phyloP scores from a whole-genome alignment of 2,797 vertebrate species.

The Myripristis murdjan region DNA sequence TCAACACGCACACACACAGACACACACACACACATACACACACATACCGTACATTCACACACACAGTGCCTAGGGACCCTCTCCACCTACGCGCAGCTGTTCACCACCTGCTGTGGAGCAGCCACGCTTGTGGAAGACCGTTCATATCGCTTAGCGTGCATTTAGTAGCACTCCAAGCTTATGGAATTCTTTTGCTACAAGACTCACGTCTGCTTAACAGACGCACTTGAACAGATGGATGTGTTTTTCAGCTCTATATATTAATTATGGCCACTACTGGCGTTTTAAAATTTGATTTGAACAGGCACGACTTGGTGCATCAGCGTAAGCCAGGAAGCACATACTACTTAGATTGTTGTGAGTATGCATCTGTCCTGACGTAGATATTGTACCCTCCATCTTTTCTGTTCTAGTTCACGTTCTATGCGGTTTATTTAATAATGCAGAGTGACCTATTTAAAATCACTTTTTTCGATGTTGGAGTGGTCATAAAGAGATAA shows the following conservation, averaged over 20 bases:
- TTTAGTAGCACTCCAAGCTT: conserved; percentile 46
- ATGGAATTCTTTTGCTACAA: conserved; percentile 19
- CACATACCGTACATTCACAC: conserved; percentile 1
- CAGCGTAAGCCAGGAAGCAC: conserved; percentile 7
- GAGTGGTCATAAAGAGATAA: conserved; percentile 15
- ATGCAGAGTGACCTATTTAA: not conserved
- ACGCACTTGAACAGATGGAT: conserved; percentile 52
- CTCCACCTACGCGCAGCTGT: conserved; percentile 73
- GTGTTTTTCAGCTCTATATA: conserved; percentile 41
- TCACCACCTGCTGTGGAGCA: conserved; percentile 71
- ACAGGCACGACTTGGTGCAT: conserved; percentile 3
- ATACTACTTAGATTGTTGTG: conserved; percentile 15
- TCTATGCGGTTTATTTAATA: conserved; percentile 12
- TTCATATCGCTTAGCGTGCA: conserved; percentile 57
- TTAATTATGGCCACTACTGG: conserved; percentile 61
- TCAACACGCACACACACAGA: conserved; percentile 17
- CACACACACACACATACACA: conserved; percentile 17
- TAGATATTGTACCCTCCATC: not conserved
- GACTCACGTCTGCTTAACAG: conserved; percentile 34
- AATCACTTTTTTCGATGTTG: not conserved
- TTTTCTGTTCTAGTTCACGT: conserved; percentile 12
- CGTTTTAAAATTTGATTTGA: conserved; percentile 52
- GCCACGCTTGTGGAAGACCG: conserved; percentile 43
- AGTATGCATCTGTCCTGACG: conserved; percentile 39
- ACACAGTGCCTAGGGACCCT: conserved; percentile 45